Base-by-base conservation (phyloP, 1,140 invertebrate genomes). In the Lordiphosa stackelbergi region DNA sequence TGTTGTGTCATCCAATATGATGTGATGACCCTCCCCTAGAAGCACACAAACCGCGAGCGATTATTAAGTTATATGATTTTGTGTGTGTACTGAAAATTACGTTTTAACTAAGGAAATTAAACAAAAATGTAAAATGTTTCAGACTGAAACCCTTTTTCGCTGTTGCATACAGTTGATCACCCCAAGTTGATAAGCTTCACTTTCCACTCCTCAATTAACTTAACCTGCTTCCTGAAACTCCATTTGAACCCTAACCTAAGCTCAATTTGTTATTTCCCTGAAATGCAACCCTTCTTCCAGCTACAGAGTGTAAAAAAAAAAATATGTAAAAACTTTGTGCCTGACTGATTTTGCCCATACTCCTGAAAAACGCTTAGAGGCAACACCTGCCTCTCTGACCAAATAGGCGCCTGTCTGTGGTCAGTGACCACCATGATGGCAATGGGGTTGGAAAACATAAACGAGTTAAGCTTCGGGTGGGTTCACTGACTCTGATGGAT, bases 401-500 rank as follows among this genome's bases (percentile, higher is more conserved):
- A 35, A 36, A 43, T 10, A 13, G 6, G 5, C 22, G n/a, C 13
- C 28, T 37, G 52, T 35, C 41, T 43, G 40, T 54, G 53, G 53
- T 54, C 53, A 54, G 41, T 45, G 41, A 45, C 53, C 42, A 54
- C 11, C 12, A 37, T 9, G 16, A 24, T n/a, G n/a, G n/a, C 13
- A 35, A n/a, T 31, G 36, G 47, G 47, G 13, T 49, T 36, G 35
- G 9, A 37, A 49, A 34, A 16, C 49, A 31, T 31, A 36, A 38
- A n/a, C 28, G 35, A 47, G 48, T 22, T 41, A 13, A 57, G 53
- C 58, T 48, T 49, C 28, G 45, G 36, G 28, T 6, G 12, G 19
- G 61, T 45, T 69, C 66, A 69, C 8, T 59, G 66, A 69, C 61
- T 35, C 49, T 69, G 66, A 69, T 69, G 53, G 62, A 69, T 66